Base-by-base conservation (phyloP, 2,888 invertebrate species). In the Palloptera scutellata region DNA sequence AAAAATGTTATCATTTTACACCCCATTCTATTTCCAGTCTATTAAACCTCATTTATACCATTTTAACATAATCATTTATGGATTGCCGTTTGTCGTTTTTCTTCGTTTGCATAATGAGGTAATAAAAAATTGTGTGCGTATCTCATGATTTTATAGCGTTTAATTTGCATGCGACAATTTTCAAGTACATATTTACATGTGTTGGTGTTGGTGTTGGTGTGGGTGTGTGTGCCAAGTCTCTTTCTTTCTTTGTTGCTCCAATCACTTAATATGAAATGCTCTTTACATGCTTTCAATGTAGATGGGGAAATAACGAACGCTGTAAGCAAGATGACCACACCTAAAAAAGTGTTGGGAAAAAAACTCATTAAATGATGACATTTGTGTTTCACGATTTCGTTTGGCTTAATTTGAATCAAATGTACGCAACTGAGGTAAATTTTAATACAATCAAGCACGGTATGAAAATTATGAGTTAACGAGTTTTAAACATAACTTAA, bases 61-160 rank as follows among this genome's bases (percentile, higher is more conserved):
- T 8, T 48, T 48, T 48, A 48, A 48, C 51, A 4, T 15, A 15
- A 4, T 48, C 13, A 15, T 48, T 48, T 48, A 48, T 48, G 8
- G 8, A 48, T 53, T 41, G 61, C 20, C 20, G 48, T 60, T 20
- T 57, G 20, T n/a, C 69, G 74, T 51, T 42, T 52, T 20, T 54
- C 48, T 55, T 75, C 71, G 67, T 78, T 78, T 79, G 76, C 79
- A 79, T 78, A 78, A 78, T 78, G 79, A 78, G 78, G 75, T 73
- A 76, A 79, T 78, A 77, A 79, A 78, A 75, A 76, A 77, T 76
- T 79, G 79, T 75, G 79, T 76, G 75, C 79, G 77, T 79, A 78
- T 79, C 78, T 77, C 79, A 78, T 77, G 19, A 30, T 30, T 30
- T 2, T 30, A 30, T 30, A 30, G 30, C 30, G 6, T n/a, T n/a